These are phyloP conservation scores for Agrenia bidenticulata DNA, from an alignment of 2,888 invertebrate species.

Conservation along the genomic window DNA sequence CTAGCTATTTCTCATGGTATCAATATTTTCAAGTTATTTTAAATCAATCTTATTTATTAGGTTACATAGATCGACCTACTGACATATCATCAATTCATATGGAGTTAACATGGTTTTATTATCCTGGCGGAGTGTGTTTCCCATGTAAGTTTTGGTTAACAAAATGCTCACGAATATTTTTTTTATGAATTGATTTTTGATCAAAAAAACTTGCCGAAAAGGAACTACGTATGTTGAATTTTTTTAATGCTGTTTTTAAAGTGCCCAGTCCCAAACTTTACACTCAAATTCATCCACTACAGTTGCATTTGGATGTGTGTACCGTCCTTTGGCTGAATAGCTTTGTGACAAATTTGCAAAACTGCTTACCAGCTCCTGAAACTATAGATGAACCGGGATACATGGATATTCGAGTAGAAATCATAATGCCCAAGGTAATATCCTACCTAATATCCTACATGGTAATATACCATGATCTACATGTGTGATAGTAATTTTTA, in stretches of 20 bases:
- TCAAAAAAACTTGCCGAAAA: no score
- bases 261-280: constrained; percentile 93
- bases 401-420: constrained; percentile 84
- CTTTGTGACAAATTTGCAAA: constrained; percentile 82
- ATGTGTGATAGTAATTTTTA: no score
- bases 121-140: constrained; percentile 85
- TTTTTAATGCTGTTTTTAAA: constrained; percentile 56
- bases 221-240: not conserved
- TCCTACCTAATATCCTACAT: no score
- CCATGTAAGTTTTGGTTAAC: constrained; percentile 66
- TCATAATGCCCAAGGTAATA: constrained; percentile 86
- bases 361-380: constrained; percentile 63
- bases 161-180: no score
- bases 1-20: not conserved
- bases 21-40: no score
- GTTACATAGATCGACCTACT: constrained; percentile 64
- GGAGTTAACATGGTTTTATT: constrained; percentile 94
- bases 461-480: no score
- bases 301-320: constrained; percentile 79
- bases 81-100: constrained; percentile 92
- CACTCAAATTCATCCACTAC: constrained; percentile 86
- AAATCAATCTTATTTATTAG: no score
- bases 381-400: constrained; percentile 55
- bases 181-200: no score
- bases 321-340: constrained; percentile 93